Evolutionary conservation across 1,140 invertebrate genomes (phyloP).

Genomic region (Venustaconcha ellipsiformis): DNA sequence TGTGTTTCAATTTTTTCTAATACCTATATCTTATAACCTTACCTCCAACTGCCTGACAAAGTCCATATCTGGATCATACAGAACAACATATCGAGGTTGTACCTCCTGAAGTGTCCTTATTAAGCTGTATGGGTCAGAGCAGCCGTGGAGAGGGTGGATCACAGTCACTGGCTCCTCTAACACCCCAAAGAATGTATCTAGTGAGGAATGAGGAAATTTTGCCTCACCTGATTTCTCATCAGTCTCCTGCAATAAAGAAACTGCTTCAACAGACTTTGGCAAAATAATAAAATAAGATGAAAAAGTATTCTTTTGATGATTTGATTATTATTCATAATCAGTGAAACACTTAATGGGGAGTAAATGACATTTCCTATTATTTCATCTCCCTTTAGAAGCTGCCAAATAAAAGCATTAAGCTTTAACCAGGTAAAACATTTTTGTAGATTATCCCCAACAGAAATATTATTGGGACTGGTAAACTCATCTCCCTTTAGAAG

Average conservation of each 20-base stretch:
- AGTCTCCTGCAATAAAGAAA: constrained; percentile 12
- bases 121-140: constrained; percentile 59
- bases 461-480: too few relatives aligned
- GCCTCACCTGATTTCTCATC: neutral
- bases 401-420: too few relatives aligned
- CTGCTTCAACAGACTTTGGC: neutral
- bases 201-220: constrained; percentile 31
- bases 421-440: too few relatives aligned
- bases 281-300: neutral
- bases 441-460: too few relatives aligned
- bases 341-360: too few relatives aligned
- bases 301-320: neutral
- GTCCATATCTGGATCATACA: constrained; percentile 91
- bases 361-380: too few relatives aligned
- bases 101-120: constrained; percentile 66
- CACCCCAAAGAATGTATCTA: constrained; percentile 59
- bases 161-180: constrained; percentile 58
- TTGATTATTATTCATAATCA: too few relatives aligned
- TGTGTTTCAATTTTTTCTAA: too few relatives aligned
- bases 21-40: constrained; percentile 17
- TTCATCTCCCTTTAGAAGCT: too few relatives aligned
- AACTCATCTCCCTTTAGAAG: too few relatives aligned
- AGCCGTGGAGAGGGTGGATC: constrained; percentile 65
- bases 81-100: constrained; percentile 85
- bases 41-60: constrained; percentile 91